phyloP scores from a whole-genome alignment of 2,888 invertebrate species.

The Ectobius pallidus region DNA sequence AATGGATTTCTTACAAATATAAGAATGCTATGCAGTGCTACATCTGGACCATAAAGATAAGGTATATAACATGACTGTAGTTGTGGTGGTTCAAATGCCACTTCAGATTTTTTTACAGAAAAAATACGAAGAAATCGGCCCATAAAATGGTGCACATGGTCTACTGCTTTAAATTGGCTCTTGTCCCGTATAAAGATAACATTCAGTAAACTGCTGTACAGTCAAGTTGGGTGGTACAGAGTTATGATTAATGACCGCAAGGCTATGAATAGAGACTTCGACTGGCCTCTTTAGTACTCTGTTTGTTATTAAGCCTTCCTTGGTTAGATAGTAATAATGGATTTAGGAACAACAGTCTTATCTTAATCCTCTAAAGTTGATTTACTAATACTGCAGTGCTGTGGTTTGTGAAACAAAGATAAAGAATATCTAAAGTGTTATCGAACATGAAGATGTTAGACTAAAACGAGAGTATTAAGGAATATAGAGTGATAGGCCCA shows the following conservation, averaged over 20 bases:
- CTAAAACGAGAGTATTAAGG: too few relatives aligned
- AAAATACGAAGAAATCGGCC: background rate
- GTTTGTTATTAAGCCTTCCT: too few relatives aligned
- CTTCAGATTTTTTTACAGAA: background rate
- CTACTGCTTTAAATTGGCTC: background rate
- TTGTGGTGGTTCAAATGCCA: background rate
- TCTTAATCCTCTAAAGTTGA: too few relatives aligned
- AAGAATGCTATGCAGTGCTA: background rate
- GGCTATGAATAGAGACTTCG: background rate
- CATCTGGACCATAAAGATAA: conserved; percentile 26
- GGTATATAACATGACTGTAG: background rate
- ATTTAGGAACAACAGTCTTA: too few relatives aligned
- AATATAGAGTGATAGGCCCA: too few relatives aligned
- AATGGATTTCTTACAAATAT: background rate
- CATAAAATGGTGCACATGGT: background rate
- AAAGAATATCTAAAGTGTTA: too few relatives aligned
- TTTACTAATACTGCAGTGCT: too few relatives aligned
- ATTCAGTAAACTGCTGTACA: background rate
- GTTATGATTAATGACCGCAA: background rate
- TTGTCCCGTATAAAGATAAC: background rate
- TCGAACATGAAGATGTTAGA: too few relatives aligned
- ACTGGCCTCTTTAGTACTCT: too few relatives aligned
- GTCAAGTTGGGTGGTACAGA: background rate
- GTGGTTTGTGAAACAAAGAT: too few relatives aligned
- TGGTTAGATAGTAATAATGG: too few relatives aligned